A percentile compares a stretch with the other conserved stretches of the same genome.
Evolutionary conservation across 2,888 invertebrate genomes (phyloP).

Genomic region (Chrysomela aeneicollis): DNA sequence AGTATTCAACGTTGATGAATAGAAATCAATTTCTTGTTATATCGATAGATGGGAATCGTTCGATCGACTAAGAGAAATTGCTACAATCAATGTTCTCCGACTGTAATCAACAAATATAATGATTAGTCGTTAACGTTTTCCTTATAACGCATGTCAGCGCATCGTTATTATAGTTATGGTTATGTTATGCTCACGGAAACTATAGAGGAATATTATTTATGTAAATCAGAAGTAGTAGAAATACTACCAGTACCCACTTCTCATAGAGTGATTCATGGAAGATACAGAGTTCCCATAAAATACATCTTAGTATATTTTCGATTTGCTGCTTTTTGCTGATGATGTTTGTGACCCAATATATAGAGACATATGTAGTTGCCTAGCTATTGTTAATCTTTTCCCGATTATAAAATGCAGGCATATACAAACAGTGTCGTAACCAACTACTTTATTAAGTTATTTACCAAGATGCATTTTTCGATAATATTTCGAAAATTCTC

Average conservation of each 20-base stretch:
- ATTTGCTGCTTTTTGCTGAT: too few species aligned
- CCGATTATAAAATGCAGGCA: too few species aligned
- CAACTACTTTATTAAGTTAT: too few species aligned
- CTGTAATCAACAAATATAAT: not conserved
- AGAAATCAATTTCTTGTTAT: conserved; percentile 1
- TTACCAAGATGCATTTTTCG: too few species aligned
- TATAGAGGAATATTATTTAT: conserved; percentile 1
- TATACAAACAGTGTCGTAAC: too few species aligned
- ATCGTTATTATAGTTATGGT: not conserved
- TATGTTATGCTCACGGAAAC: conserved; percentile 2
- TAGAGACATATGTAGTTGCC: too few species aligned
- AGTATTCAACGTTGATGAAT: not conserved
- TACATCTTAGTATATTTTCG: too few species aligned
- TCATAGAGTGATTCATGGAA: not conserved
- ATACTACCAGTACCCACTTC: not conserved
- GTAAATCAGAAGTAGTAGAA: not conserved
- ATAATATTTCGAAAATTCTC: too few species aligned
- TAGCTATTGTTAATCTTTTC: too few species aligned
- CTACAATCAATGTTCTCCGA: conserved; percentile 2
- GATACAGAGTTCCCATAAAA: too few species aligned
- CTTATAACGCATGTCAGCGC: not conserved
- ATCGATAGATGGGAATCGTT: not conserved
- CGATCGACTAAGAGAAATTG: not conserved
- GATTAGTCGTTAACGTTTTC: conserved; percentile 3
- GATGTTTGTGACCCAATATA: too few species aligned